Evolutionary conservation across 2,888 invertebrate genomes (phyloP).

Genomic region (Drosophila anceps): DNA sequence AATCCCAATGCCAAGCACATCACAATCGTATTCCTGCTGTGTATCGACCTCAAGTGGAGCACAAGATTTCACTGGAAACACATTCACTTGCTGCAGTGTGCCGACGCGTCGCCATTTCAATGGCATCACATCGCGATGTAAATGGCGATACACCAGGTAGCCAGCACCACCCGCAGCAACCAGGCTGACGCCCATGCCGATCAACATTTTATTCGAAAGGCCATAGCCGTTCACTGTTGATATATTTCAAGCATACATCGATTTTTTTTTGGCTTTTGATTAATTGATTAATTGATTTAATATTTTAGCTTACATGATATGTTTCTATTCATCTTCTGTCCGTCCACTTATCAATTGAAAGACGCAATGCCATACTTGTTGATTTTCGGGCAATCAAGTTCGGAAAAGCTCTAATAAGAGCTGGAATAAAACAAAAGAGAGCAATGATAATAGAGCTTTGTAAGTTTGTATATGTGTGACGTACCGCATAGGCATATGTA

Average conservation of each 20-base stretch:
- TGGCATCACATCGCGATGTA: slow-evolving; percentile 76
- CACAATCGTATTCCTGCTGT: slow-evolving; percentile 66
- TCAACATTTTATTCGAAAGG: slow-evolving; percentile 32
- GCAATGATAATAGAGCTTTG: background rate
- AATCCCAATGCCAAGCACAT: slow-evolving; percentile 75
- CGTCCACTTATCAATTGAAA: slow-evolving; percentile 10
- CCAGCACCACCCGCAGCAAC: slow-evolving; percentile 67
- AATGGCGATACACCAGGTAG: slow-evolving; percentile 69
- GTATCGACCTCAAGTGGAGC: slow-evolving; percentile 61
- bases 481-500: background rate
- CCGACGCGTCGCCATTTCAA: slow-evolving; percentile 83
- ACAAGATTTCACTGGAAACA: slow-evolving; percentile 83
- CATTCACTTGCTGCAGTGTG: slow-evolving; percentile 68
- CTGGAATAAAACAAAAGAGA: background rate
- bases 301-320: slow-evolving; percentile 10
- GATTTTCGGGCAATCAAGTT: slow-evolving; percentile 12
- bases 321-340: slow-evolving; percentile 4
- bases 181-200: slow-evolving; percentile 65
- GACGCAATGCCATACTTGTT: slow-evolving; percentile 11
- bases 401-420: slow-evolving; percentile 25
- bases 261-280: background rate
- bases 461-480: background rate
- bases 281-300: too few species aligned
- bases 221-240: slow-evolving; percentile 20
- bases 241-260: background rate